Percentiles rank a stretch among this genome's conserved stretches.
phyloP scores from a whole-genome alignment of 2,888 invertebrate species.

The Nephrotoma flavescens region DNA sequence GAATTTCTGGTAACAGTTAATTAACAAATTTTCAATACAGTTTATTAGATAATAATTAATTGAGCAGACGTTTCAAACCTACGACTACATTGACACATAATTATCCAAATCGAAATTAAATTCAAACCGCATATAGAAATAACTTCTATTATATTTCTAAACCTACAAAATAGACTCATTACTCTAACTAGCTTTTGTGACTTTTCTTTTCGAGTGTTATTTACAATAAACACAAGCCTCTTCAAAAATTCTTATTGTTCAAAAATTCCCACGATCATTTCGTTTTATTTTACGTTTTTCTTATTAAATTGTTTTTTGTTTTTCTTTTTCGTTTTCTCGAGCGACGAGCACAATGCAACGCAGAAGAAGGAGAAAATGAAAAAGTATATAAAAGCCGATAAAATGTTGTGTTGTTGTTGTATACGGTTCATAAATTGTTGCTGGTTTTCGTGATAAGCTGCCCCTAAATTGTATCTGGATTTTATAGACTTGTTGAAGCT shows the following conservation, averaged over 20 bases:
- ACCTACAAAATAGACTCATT: neutral
- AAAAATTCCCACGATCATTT: neutral
- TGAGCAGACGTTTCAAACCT: neutral
- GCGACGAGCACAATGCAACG: neutral
- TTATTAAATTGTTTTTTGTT: neutral
- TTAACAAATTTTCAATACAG: neutral
- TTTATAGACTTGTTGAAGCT: neutral
- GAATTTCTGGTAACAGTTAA: neutral
- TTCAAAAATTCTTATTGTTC: neutral
- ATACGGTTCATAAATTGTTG: neutral
- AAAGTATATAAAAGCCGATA: neutral
- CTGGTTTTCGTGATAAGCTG: neutral
- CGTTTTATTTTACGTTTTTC: neutral
- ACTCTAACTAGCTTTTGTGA: neutral
- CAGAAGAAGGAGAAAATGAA: neutral
- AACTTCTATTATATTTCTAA: neutral
- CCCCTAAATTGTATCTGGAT: neutral
- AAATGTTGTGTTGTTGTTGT: neutral
- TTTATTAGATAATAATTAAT: neutral
- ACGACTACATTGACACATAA: neutral
- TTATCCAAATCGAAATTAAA: neutral
- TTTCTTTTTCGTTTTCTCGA: neutral
- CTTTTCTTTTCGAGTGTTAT: neutral
- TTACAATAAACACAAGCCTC: neutral
- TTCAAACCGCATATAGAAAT: neutral